Base-by-base conservation (phyloP, 2,113 vertebrate genomes). In the Natator depressus region DNA sequence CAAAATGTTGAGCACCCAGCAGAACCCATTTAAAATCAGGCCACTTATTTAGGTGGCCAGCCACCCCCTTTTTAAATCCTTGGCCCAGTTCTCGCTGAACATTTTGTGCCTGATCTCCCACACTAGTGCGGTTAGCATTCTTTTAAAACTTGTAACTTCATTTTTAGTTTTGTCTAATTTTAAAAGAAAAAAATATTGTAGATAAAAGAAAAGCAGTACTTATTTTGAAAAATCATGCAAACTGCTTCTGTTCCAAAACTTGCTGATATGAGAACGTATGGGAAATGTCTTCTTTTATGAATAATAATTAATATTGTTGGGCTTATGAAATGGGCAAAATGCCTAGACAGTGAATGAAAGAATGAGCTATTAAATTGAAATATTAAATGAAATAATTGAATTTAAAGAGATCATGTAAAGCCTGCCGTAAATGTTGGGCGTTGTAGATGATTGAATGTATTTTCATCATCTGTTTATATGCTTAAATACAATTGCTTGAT, bases 351-450 rank as follows among this genome's bases (percentile, higher is more conserved):
- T 91, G 93, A 97, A 94, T 97, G 96, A 97, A 97, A 97, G 97
- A 97, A 96, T 83, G 88, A 97, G 79, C 91, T 97, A 97, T 98
- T 97, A 98, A 97, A 98, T 97, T 98, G 97, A 98, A 97, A 97
- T 98, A 97, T 97, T 97, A 97, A 98, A 97, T 96, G 90, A 97
- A 97, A 98, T 97, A 97, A 97, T 96, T 97, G 97, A 97, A 98
- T 98, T 97, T 96, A 97, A 97, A 97, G 89, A 87, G 91, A 96
- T 97, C 95, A 69, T 87, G 93, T 97, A 97, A 98, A 93, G 92
- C 83, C 84, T 89, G 88, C 93, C 91, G 81, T 95, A 96, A 97
- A 93, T 94, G 85, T 93, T 95, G 89, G 94, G 93, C 93, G 83
- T 89, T 97, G 92, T 93, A 96, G 94, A 94, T 97, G 95, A 95